A percentile compares a stretch with the other conserved stretches of the same genome.
Conservation (phyloP, 2,797 vertebrate species). For the Pangasius djambal region DNA sequence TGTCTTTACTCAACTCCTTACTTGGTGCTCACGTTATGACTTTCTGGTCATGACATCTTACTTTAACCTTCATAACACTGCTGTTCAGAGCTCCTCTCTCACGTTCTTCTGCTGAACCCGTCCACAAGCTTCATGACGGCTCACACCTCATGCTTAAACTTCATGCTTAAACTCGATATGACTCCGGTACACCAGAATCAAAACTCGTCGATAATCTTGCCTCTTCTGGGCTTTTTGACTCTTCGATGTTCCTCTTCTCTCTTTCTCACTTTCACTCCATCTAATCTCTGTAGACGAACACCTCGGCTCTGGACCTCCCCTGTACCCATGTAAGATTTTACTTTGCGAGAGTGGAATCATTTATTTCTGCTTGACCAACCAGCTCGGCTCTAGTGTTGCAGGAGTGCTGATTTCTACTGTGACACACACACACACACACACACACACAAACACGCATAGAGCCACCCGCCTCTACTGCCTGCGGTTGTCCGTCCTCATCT, state of each 20-base stretch:
- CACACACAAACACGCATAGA: slow-evolving; percentile 30
- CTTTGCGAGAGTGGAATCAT: slow-evolving; percentile 3
- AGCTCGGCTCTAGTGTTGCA: neutral
- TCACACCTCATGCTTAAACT: too few relatives aligned
- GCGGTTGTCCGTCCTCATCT: slow-evolving; percentile 37
- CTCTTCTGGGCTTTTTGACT: neutral
- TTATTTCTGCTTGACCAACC: slow-evolving; percentile 32
- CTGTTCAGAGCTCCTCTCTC: neutral
- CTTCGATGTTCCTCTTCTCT: neutral
- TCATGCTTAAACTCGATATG: neutral
- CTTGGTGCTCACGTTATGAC: too few relatives aligned
- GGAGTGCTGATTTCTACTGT: slow-evolving; percentile 39
- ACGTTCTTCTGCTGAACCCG: neutral
- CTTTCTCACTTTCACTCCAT: neutral
- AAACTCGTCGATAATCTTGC: too few relatives aligned
- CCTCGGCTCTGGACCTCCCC: neutral
- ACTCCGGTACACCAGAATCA: neutral
- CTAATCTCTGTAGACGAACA: neutral
- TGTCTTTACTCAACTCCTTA: neutral
- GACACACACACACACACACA: slow-evolving; percentile 28
- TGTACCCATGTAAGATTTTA: neutral
- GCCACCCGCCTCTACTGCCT: neutral
- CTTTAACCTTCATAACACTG: neutral
- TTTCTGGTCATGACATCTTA: too few relatives aligned
- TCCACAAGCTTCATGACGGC: neutral